Evolutionary conservation across 2,888 invertebrate species (phyloP).

Genomic region (Pristionchus exspectatus): DNA sequence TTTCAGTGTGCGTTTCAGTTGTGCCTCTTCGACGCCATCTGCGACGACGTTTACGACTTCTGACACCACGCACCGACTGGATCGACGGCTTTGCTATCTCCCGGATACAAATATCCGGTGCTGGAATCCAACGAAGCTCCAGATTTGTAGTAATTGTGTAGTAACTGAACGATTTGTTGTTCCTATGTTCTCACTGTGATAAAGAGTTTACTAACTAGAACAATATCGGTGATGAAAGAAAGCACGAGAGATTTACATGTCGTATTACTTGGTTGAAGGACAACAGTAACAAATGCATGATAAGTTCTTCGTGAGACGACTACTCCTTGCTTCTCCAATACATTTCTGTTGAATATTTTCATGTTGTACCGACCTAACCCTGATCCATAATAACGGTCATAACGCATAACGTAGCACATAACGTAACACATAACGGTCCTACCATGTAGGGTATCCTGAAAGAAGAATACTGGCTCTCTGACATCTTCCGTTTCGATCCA

Average conservation of each 20-base stretch:
- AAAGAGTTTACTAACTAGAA: constrained; percentile 4
- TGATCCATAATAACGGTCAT: too few relatives aligned
- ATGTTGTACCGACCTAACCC: too few relatives aligned
- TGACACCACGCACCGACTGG: background rate
- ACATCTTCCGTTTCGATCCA: too few relatives aligned
- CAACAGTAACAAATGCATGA: too few relatives aligned
- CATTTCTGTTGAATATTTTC: too few relatives aligned
- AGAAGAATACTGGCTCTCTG: too few relatives aligned
- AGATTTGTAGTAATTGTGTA: constrained; percentile 28
- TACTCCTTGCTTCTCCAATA: too few relatives aligned
- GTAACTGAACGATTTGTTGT: background rate
- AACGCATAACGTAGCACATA: too few relatives aligned
- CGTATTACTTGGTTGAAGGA: background rate
- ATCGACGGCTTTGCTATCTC: background rate
- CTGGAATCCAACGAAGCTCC: too few relatives aligned
- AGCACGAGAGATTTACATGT: background rate
- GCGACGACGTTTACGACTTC: background rate
- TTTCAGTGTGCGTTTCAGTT: constrained; percentile 46
- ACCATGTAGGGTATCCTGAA: too few relatives aligned
- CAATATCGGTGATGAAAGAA: background rate
- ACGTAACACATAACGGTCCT: too few relatives aligned
- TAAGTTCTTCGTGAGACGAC: too few relatives aligned
- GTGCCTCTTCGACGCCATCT: constrained; percentile 39
- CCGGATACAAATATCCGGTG: background rate
- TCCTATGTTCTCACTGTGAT: constrained; percentile 14